A percentile compares a stretch with the other conserved stretches of the same genome.
Conservation (phyloP, 2,888 invertebrate species). For the Acleris laterana region DNA sequence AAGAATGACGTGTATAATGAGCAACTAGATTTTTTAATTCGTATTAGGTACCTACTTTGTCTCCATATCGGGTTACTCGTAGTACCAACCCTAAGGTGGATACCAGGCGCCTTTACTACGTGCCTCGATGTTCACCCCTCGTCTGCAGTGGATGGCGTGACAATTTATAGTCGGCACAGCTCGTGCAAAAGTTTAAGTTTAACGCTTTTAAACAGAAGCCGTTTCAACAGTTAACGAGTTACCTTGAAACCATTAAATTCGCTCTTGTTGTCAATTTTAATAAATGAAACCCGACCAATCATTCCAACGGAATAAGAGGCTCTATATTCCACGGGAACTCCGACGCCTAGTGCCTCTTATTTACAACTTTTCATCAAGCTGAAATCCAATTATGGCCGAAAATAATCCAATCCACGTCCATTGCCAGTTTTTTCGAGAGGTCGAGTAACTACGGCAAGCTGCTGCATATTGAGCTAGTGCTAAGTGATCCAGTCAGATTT, state of each 20-base stretch:
- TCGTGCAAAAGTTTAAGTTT: conserved; percentile 34
- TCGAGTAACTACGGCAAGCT: neutral
- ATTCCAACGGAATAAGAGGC: neutral
- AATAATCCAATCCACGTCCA: conserved; percentile 1
- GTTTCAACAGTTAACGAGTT: conserved; percentile 20
- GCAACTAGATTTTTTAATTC: neutral
- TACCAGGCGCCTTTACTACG: conserved; percentile 10
- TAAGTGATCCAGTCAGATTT: neutral
- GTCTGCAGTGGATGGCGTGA: conserved; percentile 27
- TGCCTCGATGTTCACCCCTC: conserved; percentile 26
- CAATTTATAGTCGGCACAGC: conserved; percentile 35
- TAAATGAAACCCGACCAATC: neutral
- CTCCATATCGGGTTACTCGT: neutral
- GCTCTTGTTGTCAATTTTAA: no score
- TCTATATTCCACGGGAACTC: neutral
- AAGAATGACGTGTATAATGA: no score
- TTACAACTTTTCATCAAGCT: neutral
- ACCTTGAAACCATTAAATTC: conserved; percentile 10
- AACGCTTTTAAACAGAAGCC: conserved; percentile 28
- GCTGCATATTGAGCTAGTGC: neutral
- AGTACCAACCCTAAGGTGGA: neutral
- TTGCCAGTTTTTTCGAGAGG: neutral
- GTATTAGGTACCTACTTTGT: neutral
- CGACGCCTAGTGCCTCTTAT: neutral
- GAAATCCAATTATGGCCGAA: conserved; percentile 3